A percentile compares a stretch with the other conserved stretches of the same genome.
These are phyloP conservation scores for Ladona fulva DNA, from an alignment of 1,140 invertebrate genomes.

Conservation along the genomic window DNA sequence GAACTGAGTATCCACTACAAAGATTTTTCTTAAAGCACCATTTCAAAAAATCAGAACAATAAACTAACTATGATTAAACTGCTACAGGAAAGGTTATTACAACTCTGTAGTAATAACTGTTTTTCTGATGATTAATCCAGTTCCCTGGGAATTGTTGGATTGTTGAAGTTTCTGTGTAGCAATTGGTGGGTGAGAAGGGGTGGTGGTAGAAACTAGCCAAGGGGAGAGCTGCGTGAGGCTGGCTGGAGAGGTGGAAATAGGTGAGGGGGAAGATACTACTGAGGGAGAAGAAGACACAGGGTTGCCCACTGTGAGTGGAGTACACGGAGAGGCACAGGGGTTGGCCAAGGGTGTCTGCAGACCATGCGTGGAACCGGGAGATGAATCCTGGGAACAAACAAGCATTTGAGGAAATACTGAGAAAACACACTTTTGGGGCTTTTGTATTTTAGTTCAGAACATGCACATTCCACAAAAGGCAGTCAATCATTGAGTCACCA, in stretches of 20 bases:
- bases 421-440: neutral
- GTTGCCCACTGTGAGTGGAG: neutral
- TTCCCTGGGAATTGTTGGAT: conserved; percentile 36
- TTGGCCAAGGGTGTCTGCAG: neutral
- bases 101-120: conserved; percentile 64
- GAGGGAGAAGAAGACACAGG: conserved; percentile 15
- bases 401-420: neutral
- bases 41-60: neutral
- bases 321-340: neutral
- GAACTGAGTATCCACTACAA: neutral
- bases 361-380: conserved; percentile 22
- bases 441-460: neutral
- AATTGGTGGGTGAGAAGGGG: conserved; percentile 43
- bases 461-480: neutral
- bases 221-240: conserved; percentile 51
- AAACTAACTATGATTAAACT: neutral
- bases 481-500: no score
- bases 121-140: conserved; percentile 53
- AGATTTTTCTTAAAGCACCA: neutral
- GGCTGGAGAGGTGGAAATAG: conserved; percentile 15
- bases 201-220: conserved; percentile 67
- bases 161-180: conserved; percentile 50
- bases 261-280: conserved; percentile 10
- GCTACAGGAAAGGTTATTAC: neutral
- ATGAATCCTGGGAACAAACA: conserved; percentile 22